These are phyloP conservation scores for Zele albiditarsus DNA, from an alignment of 2,888 invertebrate species.

Conservation along the genomic window DNA sequence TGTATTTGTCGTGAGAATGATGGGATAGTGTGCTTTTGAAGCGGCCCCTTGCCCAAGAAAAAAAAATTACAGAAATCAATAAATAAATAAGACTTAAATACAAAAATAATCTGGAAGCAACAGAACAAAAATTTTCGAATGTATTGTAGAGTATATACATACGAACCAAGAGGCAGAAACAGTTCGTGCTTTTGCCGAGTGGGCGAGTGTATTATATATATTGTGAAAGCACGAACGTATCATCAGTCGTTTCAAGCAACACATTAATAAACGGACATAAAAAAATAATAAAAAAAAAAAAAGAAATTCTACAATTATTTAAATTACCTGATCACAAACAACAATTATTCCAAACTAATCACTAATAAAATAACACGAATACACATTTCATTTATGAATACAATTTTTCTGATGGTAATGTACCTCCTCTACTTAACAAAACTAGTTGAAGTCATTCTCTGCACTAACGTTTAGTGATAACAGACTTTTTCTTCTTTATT, in stretches of 20 bases:
- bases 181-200: constrained; percentile 9
- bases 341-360: background rate
- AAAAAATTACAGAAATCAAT: background rate
- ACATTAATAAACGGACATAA: constrained; percentile 8
- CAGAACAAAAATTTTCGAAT: background rate
- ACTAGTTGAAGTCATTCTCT: too few relatives aligned
- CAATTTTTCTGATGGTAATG: too few relatives aligned
- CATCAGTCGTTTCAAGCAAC: constrained; percentile 7
- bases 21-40: background rate
- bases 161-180: background rate
- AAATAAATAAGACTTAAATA: background rate
- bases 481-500: too few relatives aligned
- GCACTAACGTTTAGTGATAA: too few relatives aligned
- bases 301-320: background rate
- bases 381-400: too few relatives aligned
- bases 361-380: too few relatives aligned
- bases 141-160: background rate
- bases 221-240: background rate
- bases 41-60: background rate
- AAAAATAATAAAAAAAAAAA: background rate
- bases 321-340: background rate
- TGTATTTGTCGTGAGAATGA: background rate
- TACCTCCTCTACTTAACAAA: too few relatives aligned
- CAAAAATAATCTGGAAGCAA: background rate
- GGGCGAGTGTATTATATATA: constrained; percentile 4